Conservation (phyloP, 2,113 vertebrate species). For the Fukomys damarensis region DNA sequence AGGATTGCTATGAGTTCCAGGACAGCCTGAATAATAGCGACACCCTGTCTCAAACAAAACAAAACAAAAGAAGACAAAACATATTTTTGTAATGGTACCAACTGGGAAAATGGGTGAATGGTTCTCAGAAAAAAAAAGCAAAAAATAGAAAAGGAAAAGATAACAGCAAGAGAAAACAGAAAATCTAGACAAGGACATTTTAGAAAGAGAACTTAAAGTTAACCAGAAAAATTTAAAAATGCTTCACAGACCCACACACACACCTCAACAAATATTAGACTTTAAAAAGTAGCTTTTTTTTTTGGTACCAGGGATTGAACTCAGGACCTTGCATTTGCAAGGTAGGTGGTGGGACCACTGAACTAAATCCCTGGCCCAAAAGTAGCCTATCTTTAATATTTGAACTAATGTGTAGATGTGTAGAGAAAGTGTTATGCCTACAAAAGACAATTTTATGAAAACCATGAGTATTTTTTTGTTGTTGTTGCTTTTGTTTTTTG, state of each 20-base stretch:
- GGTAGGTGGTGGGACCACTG: too few relatives aligned
- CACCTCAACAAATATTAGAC: neutral
- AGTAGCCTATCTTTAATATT: slow-evolving; percentile 20
- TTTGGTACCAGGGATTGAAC: too few relatives aligned
- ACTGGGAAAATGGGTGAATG: neutral
- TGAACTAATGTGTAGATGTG: neutral
- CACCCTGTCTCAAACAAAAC: too few relatives aligned
- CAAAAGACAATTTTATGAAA: slow-evolving; percentile 53
- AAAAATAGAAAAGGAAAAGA: neutral
- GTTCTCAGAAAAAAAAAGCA: neutral
- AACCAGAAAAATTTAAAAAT: slow-evolving; percentile 22
- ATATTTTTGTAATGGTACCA: neutral
- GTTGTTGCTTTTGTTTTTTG: neutral
- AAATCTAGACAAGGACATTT: slow-evolving; percentile 22
- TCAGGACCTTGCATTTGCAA: too few relatives aligned
- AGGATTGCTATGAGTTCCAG: too few relatives aligned
- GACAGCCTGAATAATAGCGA: too few relatives aligned
- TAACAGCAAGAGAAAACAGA: neutral
- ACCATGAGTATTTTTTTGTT: neutral
- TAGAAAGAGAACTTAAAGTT: slow-evolving; percentile 29
- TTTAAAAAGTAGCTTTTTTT: slow-evolving; percentile 43
- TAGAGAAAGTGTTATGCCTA: neutral
- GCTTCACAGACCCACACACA: neutral
- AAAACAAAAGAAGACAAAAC: too few relatives aligned
- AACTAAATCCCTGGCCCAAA: too few relatives aligned